A percentile compares a stretch with the other conserved stretches of the same genome.
These are phyloP conservation scores for Chaetodon auriga DNA, from an alignment of 2,113 vertebrate genomes.

Conservation along the genomic window DNA sequence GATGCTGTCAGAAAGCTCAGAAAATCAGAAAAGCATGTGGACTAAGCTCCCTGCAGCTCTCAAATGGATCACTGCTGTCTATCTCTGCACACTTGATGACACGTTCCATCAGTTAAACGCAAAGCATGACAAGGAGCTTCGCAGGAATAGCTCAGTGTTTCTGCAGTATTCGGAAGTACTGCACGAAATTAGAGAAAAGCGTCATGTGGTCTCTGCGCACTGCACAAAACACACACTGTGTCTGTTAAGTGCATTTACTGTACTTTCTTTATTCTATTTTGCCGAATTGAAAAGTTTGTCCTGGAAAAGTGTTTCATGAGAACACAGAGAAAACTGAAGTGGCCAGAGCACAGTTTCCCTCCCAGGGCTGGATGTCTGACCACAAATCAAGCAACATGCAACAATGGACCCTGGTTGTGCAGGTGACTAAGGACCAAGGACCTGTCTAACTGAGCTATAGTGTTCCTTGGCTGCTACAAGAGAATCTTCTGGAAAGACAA, in stretches of 20 bases:
- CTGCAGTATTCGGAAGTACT: constrained; percentile 26
- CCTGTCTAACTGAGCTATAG: constrained; percentile 39
- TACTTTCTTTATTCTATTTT: neutral
- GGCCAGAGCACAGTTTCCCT: constrained; percentile 3
- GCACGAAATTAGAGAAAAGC: constrained; percentile 22
- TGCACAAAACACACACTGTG: neutral
- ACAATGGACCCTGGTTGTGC: neutral
- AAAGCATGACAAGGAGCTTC: constrained; percentile 64
- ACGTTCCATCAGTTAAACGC: constrained; percentile 66
- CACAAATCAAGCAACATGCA: constrained; percentile 22
- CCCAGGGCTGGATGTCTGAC: constrained; percentile 15
- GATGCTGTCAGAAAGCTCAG: constrained; percentile 66
- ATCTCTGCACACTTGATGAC: constrained; percentile 63
- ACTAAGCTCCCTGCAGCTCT: constrained; percentile 65
- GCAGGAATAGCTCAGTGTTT: constrained; percentile 48
- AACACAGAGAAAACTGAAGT: neutral
- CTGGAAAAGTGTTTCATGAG: neutral
- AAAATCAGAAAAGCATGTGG: constrained; percentile 74
- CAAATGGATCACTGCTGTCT: constrained; percentile 62
- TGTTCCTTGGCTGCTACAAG: constrained; percentile 43
- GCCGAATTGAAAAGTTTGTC: neutral
- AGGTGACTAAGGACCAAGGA: constrained; percentile 51
- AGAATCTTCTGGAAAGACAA: constrained; percentile 59
- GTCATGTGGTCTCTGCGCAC: neutral
- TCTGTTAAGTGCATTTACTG: constrained; percentile 2